Evolutionary conservation across 2,113 vertebrate species (phyloP).

Genomic region (Copsychus sechellarum): DNA sequence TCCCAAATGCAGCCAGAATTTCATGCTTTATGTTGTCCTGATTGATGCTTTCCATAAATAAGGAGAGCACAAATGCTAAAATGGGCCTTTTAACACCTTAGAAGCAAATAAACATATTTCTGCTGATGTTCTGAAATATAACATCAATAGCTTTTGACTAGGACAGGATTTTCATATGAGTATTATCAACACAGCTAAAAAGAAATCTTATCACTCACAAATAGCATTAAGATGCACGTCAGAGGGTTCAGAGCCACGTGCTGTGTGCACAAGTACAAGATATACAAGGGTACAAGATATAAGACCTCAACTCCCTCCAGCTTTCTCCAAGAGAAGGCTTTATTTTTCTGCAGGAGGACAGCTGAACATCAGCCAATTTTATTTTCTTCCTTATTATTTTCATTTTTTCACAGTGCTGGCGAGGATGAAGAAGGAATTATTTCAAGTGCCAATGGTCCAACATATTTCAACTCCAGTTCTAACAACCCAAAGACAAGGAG

Average conservation of each 20-base stretch:
- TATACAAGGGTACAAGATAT: not conserved
- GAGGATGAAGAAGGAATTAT: not conserved
- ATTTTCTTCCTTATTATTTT: not conserved
- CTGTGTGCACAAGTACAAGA: not conserved
- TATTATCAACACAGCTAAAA: not conserved
- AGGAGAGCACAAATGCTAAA: not conserved
- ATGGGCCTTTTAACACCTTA: not conserved
- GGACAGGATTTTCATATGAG: not conserved
- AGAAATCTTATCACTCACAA: constrained; percentile 23
- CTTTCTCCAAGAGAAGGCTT: not conserved
- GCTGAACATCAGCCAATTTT: not conserved
- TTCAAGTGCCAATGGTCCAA: not conserved
- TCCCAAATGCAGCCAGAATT: not conserved
- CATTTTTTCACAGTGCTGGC: accelerated
- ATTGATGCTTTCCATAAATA: not conserved
- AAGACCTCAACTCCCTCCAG: not conserved
- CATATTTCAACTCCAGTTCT: not conserved
- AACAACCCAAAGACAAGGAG: not conserved
- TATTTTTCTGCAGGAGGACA: not conserved
- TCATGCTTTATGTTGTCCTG: accelerated
- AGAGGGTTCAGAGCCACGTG: not conserved
- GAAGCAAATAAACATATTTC: not conserved
- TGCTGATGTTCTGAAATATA: not conserved
- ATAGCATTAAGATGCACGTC: not conserved
- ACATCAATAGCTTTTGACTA: constrained; percentile 1